Evolutionary conservation across 2,888 invertebrate genomes (phyloP), one percentile per base, ranked within the genome.

Genomic region (Agrochola lychnidis): DNA sequence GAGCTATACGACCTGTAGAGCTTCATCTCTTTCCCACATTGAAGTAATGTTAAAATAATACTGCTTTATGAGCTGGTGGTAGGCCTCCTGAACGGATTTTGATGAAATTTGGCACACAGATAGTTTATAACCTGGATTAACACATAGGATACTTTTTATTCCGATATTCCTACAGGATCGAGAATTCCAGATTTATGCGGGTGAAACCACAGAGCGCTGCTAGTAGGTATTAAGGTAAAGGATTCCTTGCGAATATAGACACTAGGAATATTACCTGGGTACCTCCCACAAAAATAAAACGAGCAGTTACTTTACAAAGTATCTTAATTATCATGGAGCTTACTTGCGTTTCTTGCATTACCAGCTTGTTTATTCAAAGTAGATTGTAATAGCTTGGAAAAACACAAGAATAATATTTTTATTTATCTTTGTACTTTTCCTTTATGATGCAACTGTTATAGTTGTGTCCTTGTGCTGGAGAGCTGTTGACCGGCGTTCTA

Each of bases 331-430:
- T 53, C 69, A 64, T 36, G 30, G 36, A 53, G 36, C 62, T 64
- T 56, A 48, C 48, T 83, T 51, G 51, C 40, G 16, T 70, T 69
- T 56, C 70, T 59, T 64, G 59, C 64, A 83, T 83, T 53, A 59
- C 59, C 70, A 64, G 25, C 25, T 68, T 63, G 36, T 61, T 66
- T 78, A 83, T 83, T 78, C 63, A 67, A 82, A 82, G 63, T 59
- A 64, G 78, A 69, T 76, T 68, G 51, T 56, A 79, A 78, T 83
- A 30, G 14, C 53, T 83, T n/a, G 70, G 69, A 79, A 78, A 82
- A 83, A 70, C 56, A 70, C 83, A 70, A 79, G 64, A 78, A 66
- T 66, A 78, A 83, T 66, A 79, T 82, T 78, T 78, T 83, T 53
- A 78, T 79, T 70, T 59, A 66, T 61, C n/a, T 83, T 66, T 59